These are phyloP conservation scores for Trogon melanurus DNA, from an alignment of 2,113 vertebrate species.

Conservation along the genomic window DNA sequence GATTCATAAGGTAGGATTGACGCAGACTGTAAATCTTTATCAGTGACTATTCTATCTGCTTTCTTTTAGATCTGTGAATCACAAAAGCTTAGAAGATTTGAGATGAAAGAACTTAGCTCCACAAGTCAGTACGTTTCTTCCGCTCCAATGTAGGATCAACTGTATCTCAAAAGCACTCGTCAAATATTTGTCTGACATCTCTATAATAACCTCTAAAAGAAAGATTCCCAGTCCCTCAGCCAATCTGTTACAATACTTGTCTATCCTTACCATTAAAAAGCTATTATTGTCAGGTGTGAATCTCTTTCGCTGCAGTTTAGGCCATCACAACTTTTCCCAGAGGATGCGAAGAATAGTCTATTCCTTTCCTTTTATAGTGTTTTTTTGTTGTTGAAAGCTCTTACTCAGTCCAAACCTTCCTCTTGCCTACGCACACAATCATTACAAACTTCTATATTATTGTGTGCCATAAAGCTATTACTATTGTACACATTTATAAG, in stretches of 20 bases:
- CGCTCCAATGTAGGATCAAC: background rate
- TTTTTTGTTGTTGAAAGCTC: background rate
- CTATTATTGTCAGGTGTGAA: background rate
- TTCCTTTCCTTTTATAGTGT: background rate
- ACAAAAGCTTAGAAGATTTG: background rate
- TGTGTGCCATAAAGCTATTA: background rate
- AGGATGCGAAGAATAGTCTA: background rate
- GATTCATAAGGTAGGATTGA: slow-evolving; percentile 11
- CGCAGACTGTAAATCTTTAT: background rate
- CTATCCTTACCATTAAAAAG: background rate
- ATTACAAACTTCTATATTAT: background rate
- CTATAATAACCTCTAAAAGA: background rate
- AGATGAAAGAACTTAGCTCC: slow-evolving; percentile 22
- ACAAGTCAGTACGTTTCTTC: slow-evolving; percentile 12
- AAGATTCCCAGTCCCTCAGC: background rate
- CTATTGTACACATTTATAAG: background rate
- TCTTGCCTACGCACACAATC: background rate
- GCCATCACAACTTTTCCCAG: background rate
- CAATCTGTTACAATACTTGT: background rate
- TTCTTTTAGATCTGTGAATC: background rate
- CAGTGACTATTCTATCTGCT: background rate
- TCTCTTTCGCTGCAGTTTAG: background rate
- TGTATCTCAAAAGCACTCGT: background rate
- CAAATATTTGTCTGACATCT: background rate
- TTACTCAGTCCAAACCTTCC: background rate